These are phyloP conservation scores for Gymnothorax reevesii DNA, from an alignment of 2,797 vertebrate species.

Conservation along the genomic window DNA sequence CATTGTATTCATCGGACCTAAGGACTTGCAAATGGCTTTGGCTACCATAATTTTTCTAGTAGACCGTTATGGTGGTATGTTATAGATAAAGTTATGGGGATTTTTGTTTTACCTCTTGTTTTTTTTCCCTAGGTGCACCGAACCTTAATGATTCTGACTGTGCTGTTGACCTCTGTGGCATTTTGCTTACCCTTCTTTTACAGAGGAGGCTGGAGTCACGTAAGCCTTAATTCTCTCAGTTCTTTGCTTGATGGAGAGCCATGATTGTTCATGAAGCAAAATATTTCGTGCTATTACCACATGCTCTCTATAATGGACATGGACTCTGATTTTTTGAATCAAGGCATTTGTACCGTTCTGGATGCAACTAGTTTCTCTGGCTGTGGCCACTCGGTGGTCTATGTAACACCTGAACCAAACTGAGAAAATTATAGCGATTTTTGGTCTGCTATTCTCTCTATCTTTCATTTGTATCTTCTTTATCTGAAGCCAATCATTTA, in stretches of 20 bases:
- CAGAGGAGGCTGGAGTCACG: constrained; percentile 80
- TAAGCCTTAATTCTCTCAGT: constrained; percentile 51
- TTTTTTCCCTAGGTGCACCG: constrained; percentile 74
- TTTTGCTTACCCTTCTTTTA: constrained; percentile 83
- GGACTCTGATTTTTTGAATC: background rate
- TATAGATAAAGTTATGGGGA: background rate
- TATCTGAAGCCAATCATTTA: background rate
- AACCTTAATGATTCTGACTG: constrained; percentile 74
- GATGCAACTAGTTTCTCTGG: background rate
- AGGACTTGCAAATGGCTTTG: too few relatives aligned
- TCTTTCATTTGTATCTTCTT: background rate
- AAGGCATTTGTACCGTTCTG: background rate
- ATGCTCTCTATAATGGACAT: background rate
- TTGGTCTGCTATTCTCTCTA: background rate
- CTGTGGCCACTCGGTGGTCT: background rate
- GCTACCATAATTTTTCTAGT: too few relatives aligned
- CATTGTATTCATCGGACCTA: too few relatives aligned
- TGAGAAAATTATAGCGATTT: background rate
- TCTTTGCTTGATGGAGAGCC: background rate
- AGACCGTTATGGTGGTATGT: background rate
- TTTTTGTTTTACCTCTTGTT: background rate
- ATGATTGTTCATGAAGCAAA: background rate
- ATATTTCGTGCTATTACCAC: background rate
- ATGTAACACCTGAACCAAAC: background rate
- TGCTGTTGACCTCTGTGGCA: constrained; percentile 70